Evolutionary conservation across 2,797 vertebrate genomes (phyloP), one percentile per base, ranked within the genome.

Genomic region (Philypnodon macrostomus): DNA sequence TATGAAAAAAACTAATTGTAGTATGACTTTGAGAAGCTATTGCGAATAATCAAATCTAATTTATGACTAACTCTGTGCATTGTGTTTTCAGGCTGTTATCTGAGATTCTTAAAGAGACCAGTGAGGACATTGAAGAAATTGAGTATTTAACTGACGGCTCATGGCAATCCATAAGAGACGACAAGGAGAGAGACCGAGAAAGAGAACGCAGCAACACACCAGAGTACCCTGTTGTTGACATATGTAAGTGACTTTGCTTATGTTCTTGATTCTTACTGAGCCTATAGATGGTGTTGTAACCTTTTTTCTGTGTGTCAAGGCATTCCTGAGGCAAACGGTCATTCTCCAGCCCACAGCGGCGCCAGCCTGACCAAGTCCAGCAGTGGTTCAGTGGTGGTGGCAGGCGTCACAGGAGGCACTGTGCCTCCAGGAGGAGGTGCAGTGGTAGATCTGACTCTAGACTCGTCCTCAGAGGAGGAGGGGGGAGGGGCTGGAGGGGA

Each of bases 71-170:
- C 34, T n/a, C n/a, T n/a, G 12, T 13, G 18, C 23, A 0, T 1
- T 63, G 3, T 68, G 2, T 56, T 80, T 83, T 53, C 63, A 84
- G 79, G 80, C 91, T 98, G 26, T 85, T 97, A 26, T 95, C 94
- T 1, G 94, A 97, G 85, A 98, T 98, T 71, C 86, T 99, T 69
- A 95, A 90, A 0, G 92, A 97, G 85, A 98, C 95, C 0, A 79
- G 53, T 16, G 93, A 96, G 73, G 96, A 97, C 1, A 93, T 95
- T 0, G 96, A 98, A 21, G 97, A 99, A 79, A 97, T 99, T 0
- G 96, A 99, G 63, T 99, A 94, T 84, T 75, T 97, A 79, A 95
- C 92, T 4, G 97, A 99, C 1, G 97, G 97, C 14, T 97, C 96
- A 7, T 99, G 97, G 97, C 90, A 90, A 79, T 93, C 97, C 1